Conservation (phyloP, 2,888 invertebrate genomes). For the Leptura quadrifasciata region DNA sequence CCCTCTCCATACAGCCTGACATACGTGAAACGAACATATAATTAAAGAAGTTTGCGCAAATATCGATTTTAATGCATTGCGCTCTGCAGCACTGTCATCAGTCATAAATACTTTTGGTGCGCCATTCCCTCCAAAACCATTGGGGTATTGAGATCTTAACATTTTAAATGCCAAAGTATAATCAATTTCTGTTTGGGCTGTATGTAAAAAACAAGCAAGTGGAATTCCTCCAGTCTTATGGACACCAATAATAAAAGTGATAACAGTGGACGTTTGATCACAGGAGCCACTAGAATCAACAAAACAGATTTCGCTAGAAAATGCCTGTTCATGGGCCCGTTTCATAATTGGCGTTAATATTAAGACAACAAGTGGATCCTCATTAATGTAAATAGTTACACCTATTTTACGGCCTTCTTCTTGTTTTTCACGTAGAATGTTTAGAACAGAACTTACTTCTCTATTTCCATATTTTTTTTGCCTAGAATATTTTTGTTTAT, state of each 20-base stretch:
- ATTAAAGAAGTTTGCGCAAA: constrained; percentile 10
- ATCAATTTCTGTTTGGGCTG: too few relatives aligned
- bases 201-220: background rate
- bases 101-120: constrained; percentile 1
- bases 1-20: constrained; percentile 8
- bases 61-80: too few relatives aligned
- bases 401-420: constrained; percentile 8
- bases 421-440: constrained; percentile 11
- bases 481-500: too few relatives aligned
- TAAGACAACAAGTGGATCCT: constrained; percentile 11
- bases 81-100: constrained; percentile 1
- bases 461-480: too few relatives aligned
- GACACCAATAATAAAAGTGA: constrained; percentile 9
- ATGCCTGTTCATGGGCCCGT: too few relatives aligned
- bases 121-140: constrained; percentile 6
- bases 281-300: too few relatives aligned
- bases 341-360: too few relatives aligned
- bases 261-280: background rate
- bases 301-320: too few relatives aligned
- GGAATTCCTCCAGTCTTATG: constrained; percentile 2
- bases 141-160: too few relatives aligned
- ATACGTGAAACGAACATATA: constrained; percentile 1
- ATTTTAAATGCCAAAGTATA: too few relatives aligned
- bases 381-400: constrained; percentile 3
- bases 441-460: too few relatives aligned